Base-by-base conservation (phyloP, 2,888 invertebrate genomes). In the Lymantria monacha region DNA sequence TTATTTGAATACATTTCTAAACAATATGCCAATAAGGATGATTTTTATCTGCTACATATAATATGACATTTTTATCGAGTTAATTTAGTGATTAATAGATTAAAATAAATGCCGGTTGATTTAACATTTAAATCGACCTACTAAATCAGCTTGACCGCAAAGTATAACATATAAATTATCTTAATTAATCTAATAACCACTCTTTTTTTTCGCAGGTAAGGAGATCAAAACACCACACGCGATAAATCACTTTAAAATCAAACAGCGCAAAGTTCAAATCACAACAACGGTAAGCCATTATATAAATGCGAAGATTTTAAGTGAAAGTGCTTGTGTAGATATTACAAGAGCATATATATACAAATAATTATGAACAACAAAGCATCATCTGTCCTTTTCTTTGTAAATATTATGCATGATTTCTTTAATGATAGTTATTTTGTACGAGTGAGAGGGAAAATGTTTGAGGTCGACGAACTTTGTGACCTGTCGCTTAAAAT, bases 181-280 rank as follows among this genome's bases (percentile, higher is more conserved):
- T 51, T 57, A 69, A 66, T 67, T 61, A 61, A 51, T 53, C 52
- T 66, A 59, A 67, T 61, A 42, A 57, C 51, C 48, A 40, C 58
- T 46, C n/a, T n/a, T n/a, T 65, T 65, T 62, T 62, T 64, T 67
- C 51, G 7, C 69, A 68, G 68, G 68, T 68, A 68, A 67, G 38
- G n/a, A 36, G n/a, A 22, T 9, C 33, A 30, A 11, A 8, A 48
- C 33, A 43, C 7, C 42, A 43, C 38, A 55, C 12, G 7, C 11
- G n/a, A 38, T 12, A 53, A 59, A 9, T 7, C 48, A 48, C 48
- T 31, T 53, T 57, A 55, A 36, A 0, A 0, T 0, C 0, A 9
- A n/a, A n/a, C 7, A 11, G 0, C 50, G 59, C 51, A 61, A 43
- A 44, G 48, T 33, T 30, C 36, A 38, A 42, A 53, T 42, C 11